phyloP scores from a whole-genome alignment of 2,797 vertebrate genomes.

The Myotis myotis region DNA sequence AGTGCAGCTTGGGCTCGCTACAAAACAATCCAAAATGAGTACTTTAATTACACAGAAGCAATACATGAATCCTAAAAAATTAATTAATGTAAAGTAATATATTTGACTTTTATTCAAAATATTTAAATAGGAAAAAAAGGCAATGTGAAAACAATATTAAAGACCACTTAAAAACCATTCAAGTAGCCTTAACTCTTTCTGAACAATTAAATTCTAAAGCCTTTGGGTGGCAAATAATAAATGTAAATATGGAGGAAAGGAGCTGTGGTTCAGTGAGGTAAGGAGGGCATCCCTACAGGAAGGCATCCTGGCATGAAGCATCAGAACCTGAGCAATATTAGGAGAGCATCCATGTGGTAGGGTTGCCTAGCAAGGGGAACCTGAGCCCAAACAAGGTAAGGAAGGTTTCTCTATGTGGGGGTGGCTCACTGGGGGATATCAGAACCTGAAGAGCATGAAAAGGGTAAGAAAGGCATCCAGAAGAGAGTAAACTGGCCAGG shows the following conservation, averaged over 20 bases:
- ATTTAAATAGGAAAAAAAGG: constrained; percentile 23
- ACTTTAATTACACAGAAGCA: constrained; percentile 10
- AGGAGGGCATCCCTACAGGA: background rate
- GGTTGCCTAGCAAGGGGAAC: background rate
- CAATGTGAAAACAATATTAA: background rate
- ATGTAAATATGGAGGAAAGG: background rate
- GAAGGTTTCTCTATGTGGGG: background rate
- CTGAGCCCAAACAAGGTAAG: background rate
- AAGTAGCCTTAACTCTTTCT: background rate
- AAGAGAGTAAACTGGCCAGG: background rate
- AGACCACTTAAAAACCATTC: constrained; percentile 13
- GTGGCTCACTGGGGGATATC: background rate
- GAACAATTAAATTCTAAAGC: background rate
- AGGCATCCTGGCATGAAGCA: background rate
- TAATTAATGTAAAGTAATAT: background rate
- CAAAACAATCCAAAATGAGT: constrained; percentile 61
- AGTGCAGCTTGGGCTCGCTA: constrained; percentile 86
- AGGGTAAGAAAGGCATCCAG: background rate
- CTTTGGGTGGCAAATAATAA: background rate
- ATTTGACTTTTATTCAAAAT: background rate
- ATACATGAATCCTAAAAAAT: background rate
- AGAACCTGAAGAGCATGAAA: background rate
- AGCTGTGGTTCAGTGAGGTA: background rate
- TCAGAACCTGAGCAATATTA: background rate
- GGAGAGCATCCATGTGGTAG: background rate